Percentiles rank a stretch among this genome's conserved stretches.
These are phyloP conservation scores for Acromyrmex charruanus DNA, from an alignment of 1,140 invertebrate genomes.

Conservation along the genomic window DNA sequence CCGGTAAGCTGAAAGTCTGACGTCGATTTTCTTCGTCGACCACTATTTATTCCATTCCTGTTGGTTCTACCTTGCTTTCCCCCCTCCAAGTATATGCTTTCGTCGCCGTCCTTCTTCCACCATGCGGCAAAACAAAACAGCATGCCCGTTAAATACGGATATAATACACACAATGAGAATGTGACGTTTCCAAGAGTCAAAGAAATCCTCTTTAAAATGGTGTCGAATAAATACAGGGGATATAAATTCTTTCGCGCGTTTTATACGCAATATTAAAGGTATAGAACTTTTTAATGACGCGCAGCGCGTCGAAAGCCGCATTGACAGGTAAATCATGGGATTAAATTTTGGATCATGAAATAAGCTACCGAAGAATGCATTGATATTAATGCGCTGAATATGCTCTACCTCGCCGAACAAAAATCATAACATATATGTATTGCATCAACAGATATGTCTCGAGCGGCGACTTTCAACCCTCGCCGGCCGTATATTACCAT, in stretches of 20 bases:
- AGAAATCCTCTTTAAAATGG: conserved; percentile 58
- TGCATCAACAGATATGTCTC: not conserved
- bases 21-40: conserved; percentile 67
- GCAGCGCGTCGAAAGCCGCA: not conserved
- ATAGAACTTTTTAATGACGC: conserved; percentile 63
- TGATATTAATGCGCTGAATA: conserved; percentile 19
- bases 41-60: conserved; percentile 30
- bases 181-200: conserved; percentile 30
- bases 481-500: conserved; percentile 5
- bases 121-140: conserved; percentile 66
- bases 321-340: conserved; percentile 48
- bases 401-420: not conserved
- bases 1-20: conserved; percentile 66
- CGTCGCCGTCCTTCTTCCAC: not conserved
- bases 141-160: conserved; percentile 59
- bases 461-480: conserved; percentile 23
- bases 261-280: conserved; percentile 70
- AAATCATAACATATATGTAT: conserved; percentile 30
- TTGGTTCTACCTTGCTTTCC: not conserved
- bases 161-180: conserved; percentile 64
- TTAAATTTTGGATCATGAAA: conserved; percentile 66
- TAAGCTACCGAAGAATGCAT: conserved; percentile 32
- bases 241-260: conserved; percentile 64
- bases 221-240: conserved; percentile 68
- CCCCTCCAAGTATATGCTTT: not conserved